Evolutionary conservation across 2,888 invertebrate species (phyloP), one percentile per base, ranked within the genome.

Genomic region (Cacoxenus indagator): DNA sequence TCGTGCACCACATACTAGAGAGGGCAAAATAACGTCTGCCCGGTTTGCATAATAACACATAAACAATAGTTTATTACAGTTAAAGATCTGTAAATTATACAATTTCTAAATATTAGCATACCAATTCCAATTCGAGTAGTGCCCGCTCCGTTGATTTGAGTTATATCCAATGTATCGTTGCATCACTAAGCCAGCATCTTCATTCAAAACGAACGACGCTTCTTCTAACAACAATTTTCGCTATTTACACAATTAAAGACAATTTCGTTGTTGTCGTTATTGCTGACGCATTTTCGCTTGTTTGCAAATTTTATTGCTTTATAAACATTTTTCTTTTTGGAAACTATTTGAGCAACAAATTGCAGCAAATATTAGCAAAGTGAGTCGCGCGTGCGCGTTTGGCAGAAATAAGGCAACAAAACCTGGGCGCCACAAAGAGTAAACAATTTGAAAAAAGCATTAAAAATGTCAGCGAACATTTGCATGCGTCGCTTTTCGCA

Each of bases 181-280:
- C 37, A 37, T 37, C 37, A 37, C 37, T 37, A 37, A 37, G 37
- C 37, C 2, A 4, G 37, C 37, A 37, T 11, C 5, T 37, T 5
- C 26, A 24, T 54, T 14, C 6, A 37, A 37, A 37, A 46, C n/a
- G 17, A 19, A 46, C 26, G 54, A 9, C 37, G 22, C 24, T 54
- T 4, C 9, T 24, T 54, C 54, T 54, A 29, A 17, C 57, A 54
- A 54, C 24, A 54, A 22, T 37, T 37, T 37, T 24, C 14, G 14
- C 54, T 54, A 19, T 67, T 73, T 70, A 48, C 66, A 80, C 80
- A 82, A 82, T 79, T 82, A 76, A 82, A 73, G 73, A 68, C 78
- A 79, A 79, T 78, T 82, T 82, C 82, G 76, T 64, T 66, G 77
- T 74, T 77, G 82, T 77, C 76, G 80, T 71, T 80, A 19, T 54